Percentiles rank a stretch among this genome's conserved stretches.
These are phyloP conservation scores for Andricus curvator DNA, from an alignment of 2,888 invertebrate species.

Conservation along the genomic window DNA sequence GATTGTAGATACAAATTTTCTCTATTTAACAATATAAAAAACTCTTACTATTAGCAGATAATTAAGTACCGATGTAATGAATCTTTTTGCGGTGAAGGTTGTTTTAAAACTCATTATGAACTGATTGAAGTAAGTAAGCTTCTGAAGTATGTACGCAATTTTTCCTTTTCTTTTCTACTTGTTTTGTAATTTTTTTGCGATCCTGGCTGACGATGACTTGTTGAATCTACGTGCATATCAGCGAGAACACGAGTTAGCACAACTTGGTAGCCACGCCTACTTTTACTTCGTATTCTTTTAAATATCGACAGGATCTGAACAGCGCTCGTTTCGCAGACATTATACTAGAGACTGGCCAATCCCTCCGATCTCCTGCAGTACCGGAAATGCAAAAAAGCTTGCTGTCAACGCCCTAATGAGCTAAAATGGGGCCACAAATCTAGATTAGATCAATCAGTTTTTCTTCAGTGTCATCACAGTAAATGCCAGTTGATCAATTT, in stretches of 20 bases:
- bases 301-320: constrained; percentile 67
- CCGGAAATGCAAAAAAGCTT: neutral
- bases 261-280: constrained; percentile 66
- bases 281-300: constrained; percentile 71
- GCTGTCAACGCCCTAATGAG: neutral
- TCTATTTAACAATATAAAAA: neutral
- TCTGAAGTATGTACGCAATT: too few species aligned
- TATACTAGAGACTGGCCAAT: constrained; percentile 59
- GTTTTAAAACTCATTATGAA: too few species aligned
- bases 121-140: too few species aligned
- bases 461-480: too few species aligned
- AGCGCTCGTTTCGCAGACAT: constrained; percentile 65
- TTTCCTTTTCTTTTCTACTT: neutral
- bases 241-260: constrained; percentile 46
- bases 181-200: constrained; percentile 16
- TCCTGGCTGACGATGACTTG: constrained; percentile 1
- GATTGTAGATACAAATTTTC: neutral
- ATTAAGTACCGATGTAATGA: neutral
- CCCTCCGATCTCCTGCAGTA: constrained; percentile 52
- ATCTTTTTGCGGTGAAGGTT: neutral
- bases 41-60: neutral
- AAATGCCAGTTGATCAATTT: too few species aligned
- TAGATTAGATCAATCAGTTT: neutral
- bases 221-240: constrained; percentile 33
- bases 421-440: neutral